Percentiles rank a stretch among this genome's conserved stretches.
Conservation (phyloP, 2,888 invertebrate species). For the Ariolimax columbianus region DNA sequence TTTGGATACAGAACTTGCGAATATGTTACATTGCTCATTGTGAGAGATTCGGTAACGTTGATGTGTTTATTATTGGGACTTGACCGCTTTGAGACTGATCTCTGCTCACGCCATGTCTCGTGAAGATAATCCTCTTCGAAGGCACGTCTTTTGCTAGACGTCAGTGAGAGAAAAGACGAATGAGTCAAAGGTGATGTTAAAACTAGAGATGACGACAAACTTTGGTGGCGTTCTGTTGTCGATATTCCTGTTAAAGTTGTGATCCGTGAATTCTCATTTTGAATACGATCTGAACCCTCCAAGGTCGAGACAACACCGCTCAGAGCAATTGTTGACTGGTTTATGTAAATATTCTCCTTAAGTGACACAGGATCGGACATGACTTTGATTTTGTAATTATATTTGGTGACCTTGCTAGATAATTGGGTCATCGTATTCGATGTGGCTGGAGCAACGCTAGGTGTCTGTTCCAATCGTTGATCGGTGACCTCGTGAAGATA, state of each 20-base stretch:
- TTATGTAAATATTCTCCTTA: neutral
- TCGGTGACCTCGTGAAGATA: neutral
- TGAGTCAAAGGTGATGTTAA: neutral
- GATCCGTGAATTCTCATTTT: neutral
- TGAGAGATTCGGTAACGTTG: too few relatives aligned
- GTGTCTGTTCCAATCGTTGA: neutral
- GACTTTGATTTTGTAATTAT: neutral
- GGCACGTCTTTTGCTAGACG: neutral
- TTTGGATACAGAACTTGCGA: neutral
- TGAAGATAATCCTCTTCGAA: neutral
- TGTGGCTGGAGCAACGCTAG: neutral
- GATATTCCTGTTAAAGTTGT: neutral
- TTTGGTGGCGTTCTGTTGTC: too few relatives aligned
- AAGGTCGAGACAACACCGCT: neutral
- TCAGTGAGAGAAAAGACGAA: neutral
- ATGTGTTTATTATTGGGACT: too few relatives aligned
- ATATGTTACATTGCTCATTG: neutral
- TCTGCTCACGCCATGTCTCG: neutral
- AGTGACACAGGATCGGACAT: neutral
- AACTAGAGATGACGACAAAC: neutral
- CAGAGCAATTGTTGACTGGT: neutral
- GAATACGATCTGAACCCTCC: neutral
- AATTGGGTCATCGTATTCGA: neutral
- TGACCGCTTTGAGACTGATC: neutral
- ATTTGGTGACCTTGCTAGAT: neutral